Evolutionary conservation across 2,888 invertebrate genomes (phyloP).

Genomic region (Cheilosia pagana): DNA sequence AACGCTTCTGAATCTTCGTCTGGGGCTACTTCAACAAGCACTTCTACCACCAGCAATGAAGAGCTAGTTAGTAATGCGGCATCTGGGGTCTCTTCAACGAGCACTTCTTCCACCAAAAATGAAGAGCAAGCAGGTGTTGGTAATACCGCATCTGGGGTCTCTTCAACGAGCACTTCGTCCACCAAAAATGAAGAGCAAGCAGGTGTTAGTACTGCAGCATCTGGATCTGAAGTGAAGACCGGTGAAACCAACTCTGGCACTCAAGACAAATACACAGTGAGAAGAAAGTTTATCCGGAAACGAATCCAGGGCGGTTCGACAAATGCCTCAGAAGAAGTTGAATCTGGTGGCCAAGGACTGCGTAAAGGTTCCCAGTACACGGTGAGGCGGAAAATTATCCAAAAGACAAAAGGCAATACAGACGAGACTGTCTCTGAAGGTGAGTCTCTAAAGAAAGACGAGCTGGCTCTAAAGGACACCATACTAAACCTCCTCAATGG

Average conservation of each 20-base stretch:
- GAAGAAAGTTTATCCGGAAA: slow-evolving; percentile 45
- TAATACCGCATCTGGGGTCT: neutral
- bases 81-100: neutral
- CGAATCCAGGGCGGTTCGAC: slow-evolving; percentile 11
- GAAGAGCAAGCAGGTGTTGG: neutral
- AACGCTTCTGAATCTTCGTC: neutral
- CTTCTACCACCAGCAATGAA: neutral
- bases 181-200: neutral
- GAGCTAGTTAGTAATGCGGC: neutral
- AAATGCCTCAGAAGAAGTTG: neutral
- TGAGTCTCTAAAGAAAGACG: slow-evolving; percentile 4
- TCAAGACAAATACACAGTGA: slow-evolving; percentile 24
- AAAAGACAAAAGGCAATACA: slow-evolving; percentile 10
- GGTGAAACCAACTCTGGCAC: neutral
- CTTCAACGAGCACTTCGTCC: neutral
- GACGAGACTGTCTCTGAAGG: neutral
- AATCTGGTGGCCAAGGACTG: neutral
- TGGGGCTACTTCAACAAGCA: neutral
- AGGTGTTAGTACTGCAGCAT: neutral
- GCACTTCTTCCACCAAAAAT: too few species aligned
- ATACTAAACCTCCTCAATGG: slow-evolving; percentile 31
- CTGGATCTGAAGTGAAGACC: neutral
- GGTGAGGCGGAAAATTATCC: slow-evolving; percentile 34
- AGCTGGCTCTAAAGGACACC: slow-evolving; percentile 21
- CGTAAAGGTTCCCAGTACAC: slow-evolving; percentile 4